Base-by-base conservation (phyloP, 2,888 invertebrate species). In the Tachystola acroxantha region DNA sequence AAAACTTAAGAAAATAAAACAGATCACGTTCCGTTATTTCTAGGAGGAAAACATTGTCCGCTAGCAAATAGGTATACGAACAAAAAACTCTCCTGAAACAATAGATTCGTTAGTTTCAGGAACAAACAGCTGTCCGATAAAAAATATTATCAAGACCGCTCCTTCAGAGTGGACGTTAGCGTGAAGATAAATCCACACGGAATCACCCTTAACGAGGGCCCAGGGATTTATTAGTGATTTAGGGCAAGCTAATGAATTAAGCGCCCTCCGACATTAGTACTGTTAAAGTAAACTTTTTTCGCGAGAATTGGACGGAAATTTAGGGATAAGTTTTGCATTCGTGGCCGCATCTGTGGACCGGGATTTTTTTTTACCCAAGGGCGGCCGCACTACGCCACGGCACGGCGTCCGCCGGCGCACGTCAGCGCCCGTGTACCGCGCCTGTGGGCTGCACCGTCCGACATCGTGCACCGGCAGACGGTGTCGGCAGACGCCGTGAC, bases 191-290 rank as follows among this genome's bases (percentile, higher is more conserved):
- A 73, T 74, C 58, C 57, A 48, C 40, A 48, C 46, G 49, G 50
- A 57, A 69, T 69, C 60, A 52, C 57, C 58, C 60, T 47, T 61
- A 68, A 69, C 65, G 69, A 61, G 64, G 49, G 46, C 49, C 43
- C 31, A 40, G 59, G 63, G 65, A 74, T 72, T 75, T 72, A 72
- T 71, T 57, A 62, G 64, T 58, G 65, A 73, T 74, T 72, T 59
- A 56, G 55, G 51, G 50, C 46, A 40, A 59, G 62, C 66, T 74
- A 75, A 73, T 75, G 72, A 73, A 74, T 73, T 72, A 73, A 71
- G 64, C 59, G 52, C 51, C 64, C 16, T 16, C 57, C 58, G 52
- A 64, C 67, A 70, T 71, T 69, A 64, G 60, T 64, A 57, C 60
- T 57, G 53, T 58, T 62, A 50, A 63, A 66, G 59, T 52, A 58